Evolutionary conservation across 2,113 vertebrate species (phyloP).

Genomic region (Phoxinus phoxinus): DNA sequence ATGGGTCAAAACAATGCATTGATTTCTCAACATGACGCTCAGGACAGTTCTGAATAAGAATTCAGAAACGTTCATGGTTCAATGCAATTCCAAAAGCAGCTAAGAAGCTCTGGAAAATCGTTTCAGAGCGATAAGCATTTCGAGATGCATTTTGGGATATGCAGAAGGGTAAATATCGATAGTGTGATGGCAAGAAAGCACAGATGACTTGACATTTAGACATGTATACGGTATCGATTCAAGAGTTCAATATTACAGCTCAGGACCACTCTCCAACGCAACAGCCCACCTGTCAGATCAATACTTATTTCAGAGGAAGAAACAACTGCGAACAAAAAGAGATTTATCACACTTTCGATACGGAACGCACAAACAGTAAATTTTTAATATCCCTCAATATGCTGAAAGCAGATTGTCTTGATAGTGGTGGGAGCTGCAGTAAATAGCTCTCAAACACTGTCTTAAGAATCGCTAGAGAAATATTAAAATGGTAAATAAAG

Average conservation of each 20-base stretch:
- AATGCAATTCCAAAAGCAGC: not conserved
- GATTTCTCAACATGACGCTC: not conserved
- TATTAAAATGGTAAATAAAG: conserved; percentile 44
- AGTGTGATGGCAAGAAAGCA: conserved; percentile 42
- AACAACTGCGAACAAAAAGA: conserved; percentile 49
- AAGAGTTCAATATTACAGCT: conserved; percentile 55
- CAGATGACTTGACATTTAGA: conserved; percentile 59
- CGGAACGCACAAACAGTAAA: conserved; percentile 8
- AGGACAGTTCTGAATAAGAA: not conserved
- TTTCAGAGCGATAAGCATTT: conserved; percentile 10
- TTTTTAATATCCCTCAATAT: conserved; percentile 34
- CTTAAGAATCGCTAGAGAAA: conserved; percentile 12
- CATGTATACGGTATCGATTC: conserved; percentile 58
- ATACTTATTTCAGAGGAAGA: conserved; percentile 57
- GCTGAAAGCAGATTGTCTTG: conserved; percentile 23
- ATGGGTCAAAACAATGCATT: not conserved
- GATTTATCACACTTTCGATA: conserved; percentile 47
- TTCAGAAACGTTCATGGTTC: not conserved
- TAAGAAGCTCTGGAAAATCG: conserved; percentile 19
- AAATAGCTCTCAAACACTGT: conserved; percentile 36
- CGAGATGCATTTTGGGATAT: conserved; percentile 42
- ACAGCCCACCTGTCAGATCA: conserved; percentile 58
- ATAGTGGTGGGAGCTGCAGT: not conserved
- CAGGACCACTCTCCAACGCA: conserved; percentile 43
- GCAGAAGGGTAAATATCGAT: conserved; percentile 54